A percentile compares a stretch with the other conserved stretches of the same genome.
phyloP scores from a whole-genome alignment of 1,140 invertebrate genomes.

The Rhopalosiphum maidis region DNA sequence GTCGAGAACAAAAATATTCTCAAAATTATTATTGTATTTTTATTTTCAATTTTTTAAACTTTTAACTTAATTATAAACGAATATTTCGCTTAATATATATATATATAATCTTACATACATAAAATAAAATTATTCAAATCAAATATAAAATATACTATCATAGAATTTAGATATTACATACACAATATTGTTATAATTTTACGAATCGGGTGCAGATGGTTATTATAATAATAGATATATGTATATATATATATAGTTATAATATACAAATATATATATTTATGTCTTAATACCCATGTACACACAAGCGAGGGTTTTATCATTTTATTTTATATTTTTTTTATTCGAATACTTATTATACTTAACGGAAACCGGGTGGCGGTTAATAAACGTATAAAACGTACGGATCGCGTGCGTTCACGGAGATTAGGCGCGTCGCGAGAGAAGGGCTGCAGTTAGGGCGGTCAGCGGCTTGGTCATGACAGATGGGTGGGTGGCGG shows the following conservation, averaged over 20 bases:
- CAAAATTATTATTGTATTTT: neutral
- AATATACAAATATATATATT: no score
- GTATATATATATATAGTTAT: no score
- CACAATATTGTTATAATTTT: neutral
- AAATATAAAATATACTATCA: neutral
- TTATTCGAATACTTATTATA: neutral
- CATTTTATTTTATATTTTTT: neutral
- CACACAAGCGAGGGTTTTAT: neutral
- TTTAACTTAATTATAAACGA: neutral
- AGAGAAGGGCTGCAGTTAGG: neutral
- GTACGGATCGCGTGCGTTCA: constrained; percentile 26
- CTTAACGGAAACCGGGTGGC: constrained; percentile 1
- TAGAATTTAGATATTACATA: neutral
- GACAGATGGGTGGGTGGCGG: neutral
- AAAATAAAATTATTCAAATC: neutral
- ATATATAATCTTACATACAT: neutral
- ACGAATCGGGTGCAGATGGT: neutral
- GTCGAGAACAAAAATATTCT: neutral
- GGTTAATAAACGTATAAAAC: constrained; percentile 35
- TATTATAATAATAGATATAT: neutral
- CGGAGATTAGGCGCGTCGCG: neutral
- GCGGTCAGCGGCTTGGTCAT: neutral
- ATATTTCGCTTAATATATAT: neutral
- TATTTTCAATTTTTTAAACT: neutral
- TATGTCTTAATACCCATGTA: neutral